phyloP scores from a whole-genome alignment of 2,888 invertebrate species.

The Podabrus alpinus region DNA sequence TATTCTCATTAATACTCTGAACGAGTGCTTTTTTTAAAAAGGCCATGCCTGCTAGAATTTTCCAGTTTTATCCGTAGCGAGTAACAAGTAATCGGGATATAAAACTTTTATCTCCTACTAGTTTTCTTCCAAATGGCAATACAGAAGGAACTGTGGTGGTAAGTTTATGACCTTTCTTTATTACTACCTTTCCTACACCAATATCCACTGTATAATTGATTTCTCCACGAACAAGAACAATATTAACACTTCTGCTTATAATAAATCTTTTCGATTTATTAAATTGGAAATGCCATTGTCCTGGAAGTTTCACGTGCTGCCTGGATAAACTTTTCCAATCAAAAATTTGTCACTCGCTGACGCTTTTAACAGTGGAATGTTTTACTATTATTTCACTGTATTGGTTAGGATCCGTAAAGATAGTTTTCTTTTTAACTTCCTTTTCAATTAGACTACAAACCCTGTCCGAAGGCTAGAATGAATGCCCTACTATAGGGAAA shows the following conservation, averaged over 20 bases:
- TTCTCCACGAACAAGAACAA: slow-evolving; percentile 28
- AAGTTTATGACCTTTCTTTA: background rate
- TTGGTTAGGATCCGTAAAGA: background rate
- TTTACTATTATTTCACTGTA: background rate
- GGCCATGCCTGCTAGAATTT: too few species aligned
- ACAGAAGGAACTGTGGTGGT: background rate
- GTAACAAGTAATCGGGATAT: background rate
- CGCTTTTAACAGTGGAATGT: background rate
- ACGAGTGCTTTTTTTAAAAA: too few species aligned
- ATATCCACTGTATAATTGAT: slow-evolving; percentile 16
- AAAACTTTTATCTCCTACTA: background rate
- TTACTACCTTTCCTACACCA: slow-evolving; percentile 8
- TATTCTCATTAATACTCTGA: too few species aligned
- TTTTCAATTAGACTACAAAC: background rate
- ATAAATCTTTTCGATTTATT: background rate
- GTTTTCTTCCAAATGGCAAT: background rate
- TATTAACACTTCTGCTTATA: background rate
- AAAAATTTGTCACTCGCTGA: background rate
- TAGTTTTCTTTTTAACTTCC: background rate
- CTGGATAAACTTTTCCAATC: background rate
- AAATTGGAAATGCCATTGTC: background rate
- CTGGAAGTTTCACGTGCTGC: background rate
- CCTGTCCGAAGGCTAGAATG: background rate
- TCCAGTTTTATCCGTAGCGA: background rate
- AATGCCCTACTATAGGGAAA: too few species aligned